phyloP scores from a whole-genome alignment of 2,797 vertebrate species.

The Tenualosa thibaudeaui region DNA sequence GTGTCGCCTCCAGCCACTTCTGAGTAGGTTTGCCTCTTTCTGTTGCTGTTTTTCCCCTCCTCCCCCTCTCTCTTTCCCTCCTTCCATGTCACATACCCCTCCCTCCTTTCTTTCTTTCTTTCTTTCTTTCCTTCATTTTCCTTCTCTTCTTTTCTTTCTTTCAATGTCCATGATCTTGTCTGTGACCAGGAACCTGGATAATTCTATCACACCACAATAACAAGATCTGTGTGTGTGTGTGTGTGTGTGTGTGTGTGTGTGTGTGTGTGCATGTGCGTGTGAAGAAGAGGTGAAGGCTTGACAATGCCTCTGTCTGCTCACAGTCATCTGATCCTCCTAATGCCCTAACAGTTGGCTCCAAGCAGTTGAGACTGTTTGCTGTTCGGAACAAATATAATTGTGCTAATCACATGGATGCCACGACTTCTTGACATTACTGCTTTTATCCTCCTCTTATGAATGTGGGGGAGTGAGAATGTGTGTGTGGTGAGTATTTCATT shows the following conservation, averaged over 20 bases:
- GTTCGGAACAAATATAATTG: constrained; percentile 66
- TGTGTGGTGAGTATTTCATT: constrained; percentile 18
- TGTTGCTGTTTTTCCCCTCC: not conserved
- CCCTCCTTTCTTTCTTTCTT: constrained; percentile 30
- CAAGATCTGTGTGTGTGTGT: constrained; percentile 54
- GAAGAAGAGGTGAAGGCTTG: constrained; percentile 47
- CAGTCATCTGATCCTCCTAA: constrained; percentile 59
- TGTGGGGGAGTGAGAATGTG: constrained; percentile 22
- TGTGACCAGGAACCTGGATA: constrained; percentile 63
- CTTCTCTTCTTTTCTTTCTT: constrained; percentile 53
- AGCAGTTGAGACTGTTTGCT: constrained; percentile 61
- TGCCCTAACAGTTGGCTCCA: constrained; percentile 52
- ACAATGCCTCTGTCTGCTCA: constrained; percentile 54
- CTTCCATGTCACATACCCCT: not conserved
- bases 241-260: no score
- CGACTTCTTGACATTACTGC: constrained; percentile 66
- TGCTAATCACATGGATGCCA: constrained; percentile 69
- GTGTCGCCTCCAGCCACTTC: constrained; percentile 84
- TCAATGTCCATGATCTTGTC: constrained; percentile 66
- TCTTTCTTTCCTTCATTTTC: constrained; percentile 54
- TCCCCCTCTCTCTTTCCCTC: not conserved
- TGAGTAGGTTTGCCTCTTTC: constrained; percentile 64
- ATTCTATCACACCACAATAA: constrained; percentile 72
- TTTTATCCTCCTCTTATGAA: constrained; percentile 33
- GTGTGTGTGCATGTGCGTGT: constrained; percentile 16